Base-by-base conservation (phyloP, 2,888 invertebrate genomes). In the Eudemis profundana region DNA sequence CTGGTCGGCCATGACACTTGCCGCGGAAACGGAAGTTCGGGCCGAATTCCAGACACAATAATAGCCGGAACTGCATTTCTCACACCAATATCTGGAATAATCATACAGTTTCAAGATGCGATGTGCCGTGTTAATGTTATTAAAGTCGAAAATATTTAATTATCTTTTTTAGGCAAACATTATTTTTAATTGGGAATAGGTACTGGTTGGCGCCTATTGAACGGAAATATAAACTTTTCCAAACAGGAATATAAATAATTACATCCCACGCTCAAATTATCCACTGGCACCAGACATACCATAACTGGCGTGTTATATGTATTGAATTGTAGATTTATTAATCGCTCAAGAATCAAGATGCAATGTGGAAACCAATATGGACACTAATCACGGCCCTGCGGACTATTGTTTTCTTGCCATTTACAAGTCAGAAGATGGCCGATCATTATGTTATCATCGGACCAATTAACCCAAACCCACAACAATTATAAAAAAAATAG, bases 11-110 rank as follows among this genome's bases (percentile, higher is more conserved):
- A 59, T 65, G 65, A 60, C 65, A 59, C 51, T 59, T 51, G 59
- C 21, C 29, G 62, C 65, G 65, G 65, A 59, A 59, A 59, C 59
- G 65, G 65, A 65, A 65, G 59, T 59, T 51, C 44, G 51, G 46
- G n/a, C 51, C 46, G 46, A 65, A 65, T 65, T 60, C 65, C 65
- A 59, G 59, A 65, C 59, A 53, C 51, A 65, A 59, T 59, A 64
- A 64, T 50, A 46, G 44, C 59, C 59, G 65, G 65, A 65, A 65
- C 59, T 29, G 27, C 50, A 38, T 54, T 62, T 53, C 23, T 53
- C 61, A 53, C 36, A 5, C n/a, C 29, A 54, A 44, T 51, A 21
- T 33, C 1, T 8, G 8, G 33, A 33, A 44, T 19, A 14, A 17
- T 17, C 10, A 0, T 46, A 33, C 4, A 23, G 14, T 36, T 23